These are phyloP conservation scores for Caenorhabditis macrosperma DNA, from an alignment of 2,888 invertebrate genomes.

Conservation along the genomic window DNA sequence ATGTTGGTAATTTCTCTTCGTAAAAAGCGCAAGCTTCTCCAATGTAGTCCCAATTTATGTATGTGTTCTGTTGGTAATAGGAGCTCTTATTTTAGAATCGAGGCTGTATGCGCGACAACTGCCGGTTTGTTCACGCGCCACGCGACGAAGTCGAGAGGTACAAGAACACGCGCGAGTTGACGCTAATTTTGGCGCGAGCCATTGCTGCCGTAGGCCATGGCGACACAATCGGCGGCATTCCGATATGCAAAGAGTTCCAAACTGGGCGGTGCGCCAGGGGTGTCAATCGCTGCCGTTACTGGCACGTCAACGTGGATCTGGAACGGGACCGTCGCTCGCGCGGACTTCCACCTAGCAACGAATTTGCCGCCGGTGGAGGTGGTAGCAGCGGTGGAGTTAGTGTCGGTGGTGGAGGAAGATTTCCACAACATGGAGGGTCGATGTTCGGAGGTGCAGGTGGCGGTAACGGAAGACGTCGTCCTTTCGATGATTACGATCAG, in stretches of 20 bases:
- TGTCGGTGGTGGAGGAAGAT: conserved; percentile 38
- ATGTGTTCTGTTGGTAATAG: too few species aligned
- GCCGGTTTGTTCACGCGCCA: conserved; percentile 84
- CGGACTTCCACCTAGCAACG: conserved; percentile 81
- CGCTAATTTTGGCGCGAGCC: conserved; percentile 82
- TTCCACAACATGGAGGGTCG: conserved; percentile 12
- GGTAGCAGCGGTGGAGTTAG: conserved; percentile 41
- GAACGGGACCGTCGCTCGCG: conserved; percentile 80
- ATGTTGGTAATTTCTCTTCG: too few species aligned
- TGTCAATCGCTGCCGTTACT: conserved; percentile 78
- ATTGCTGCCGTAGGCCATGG: conserved; percentile 80
- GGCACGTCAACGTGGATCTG: conserved; percentile 78
- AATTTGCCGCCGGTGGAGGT: conserved; percentile 15
- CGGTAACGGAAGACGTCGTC: conserved; percentile 47
- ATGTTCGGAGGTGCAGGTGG: conserved; percentile 28
- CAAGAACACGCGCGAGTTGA: conserved; percentile 86
- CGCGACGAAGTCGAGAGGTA: conserved; percentile 87
- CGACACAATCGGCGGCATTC: conserved; percentile 79
- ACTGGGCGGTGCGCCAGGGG: conserved; percentile 77
- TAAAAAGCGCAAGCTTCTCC: too few species aligned
- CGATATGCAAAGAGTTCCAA: conserved; percentile 80
- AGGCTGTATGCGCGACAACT: conserved; percentile 86
- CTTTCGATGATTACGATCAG: conserved; percentile 39
- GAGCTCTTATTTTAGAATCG: conserved; percentile 83
- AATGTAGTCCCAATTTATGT: too few species aligned